Conservation (phyloP, 2,888 invertebrate species). For the Lutraria lutraria region DNA sequence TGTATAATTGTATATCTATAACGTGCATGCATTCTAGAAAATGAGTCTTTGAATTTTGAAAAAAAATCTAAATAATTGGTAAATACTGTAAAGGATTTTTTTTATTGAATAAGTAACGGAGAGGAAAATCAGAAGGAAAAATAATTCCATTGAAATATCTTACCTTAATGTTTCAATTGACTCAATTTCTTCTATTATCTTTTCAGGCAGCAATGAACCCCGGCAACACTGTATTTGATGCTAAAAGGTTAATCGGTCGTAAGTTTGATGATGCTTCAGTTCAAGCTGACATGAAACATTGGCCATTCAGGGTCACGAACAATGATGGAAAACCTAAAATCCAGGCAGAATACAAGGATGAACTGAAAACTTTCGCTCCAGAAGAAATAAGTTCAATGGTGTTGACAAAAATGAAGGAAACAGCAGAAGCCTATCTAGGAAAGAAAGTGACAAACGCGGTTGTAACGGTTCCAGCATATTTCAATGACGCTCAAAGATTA, state of each 20-base stretch:
- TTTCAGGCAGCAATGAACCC: constrained; percentile 90
- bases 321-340: constrained; percentile 80
- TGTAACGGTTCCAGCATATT: constrained; percentile 98
- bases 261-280: constrained; percentile 79
- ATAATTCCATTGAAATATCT: too few species aligned
- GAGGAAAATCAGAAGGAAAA: too few species aligned
- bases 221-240: constrained; percentile 90
- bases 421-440: constrained; percentile 95
- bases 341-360: constrained; percentile 90
- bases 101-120: too few species aligned
- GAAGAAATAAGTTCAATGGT: constrained; percentile 97
- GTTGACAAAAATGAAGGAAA: constrained; percentile 94
- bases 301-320: constrained; percentile 81
- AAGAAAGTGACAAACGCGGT: constrained; percentile 96
- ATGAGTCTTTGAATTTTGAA: too few species aligned
- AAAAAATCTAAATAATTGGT: too few species aligned
- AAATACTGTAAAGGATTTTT: too few species aligned
- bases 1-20: too few species aligned
- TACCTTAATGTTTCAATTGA: too few species aligned
- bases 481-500: constrained; percentile 99
- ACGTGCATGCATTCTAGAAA: too few species aligned
- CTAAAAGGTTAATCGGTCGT: constrained; percentile 83
- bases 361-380: constrained; percentile 93
- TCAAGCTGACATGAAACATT: constrained; percentile 82
- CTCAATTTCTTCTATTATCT: neutral